Base-by-base conservation (phyloP, 2,888 invertebrate species). In the Chalcosyrphus nemorum region DNA sequence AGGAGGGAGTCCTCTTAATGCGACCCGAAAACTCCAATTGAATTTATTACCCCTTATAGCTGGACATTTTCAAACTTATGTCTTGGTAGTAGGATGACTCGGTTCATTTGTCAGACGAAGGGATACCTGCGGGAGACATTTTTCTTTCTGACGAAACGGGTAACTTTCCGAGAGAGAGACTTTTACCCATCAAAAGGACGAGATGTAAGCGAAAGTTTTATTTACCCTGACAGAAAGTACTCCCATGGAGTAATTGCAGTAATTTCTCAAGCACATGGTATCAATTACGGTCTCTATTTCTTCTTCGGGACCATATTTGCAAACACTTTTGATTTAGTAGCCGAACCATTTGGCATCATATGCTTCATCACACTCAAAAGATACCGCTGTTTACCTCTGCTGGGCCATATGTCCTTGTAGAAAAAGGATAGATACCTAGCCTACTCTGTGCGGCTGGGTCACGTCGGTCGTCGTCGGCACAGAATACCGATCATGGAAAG, bases 251-350 rank as follows among this genome's bases (percentile, higher is more conserved):
- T 75, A 70, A 76, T 81, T 65, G 71, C 70, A 38, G 50, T 70
- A 75, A 65, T 75, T 63, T 66, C 65, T 61, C 45, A 71, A 59
- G 59, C 59, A 76, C 59, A 71, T 71, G 81, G 57, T 38, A 76
- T 54, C 70, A 32, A 63, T 80, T 68, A 68, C 56, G 74, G 41
- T 35, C 38, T 21, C 47, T 65, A n/a, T n/a, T n/a, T n/a, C n/a
- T n/a, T n/a, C n/a, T 52, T 52, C 27, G 43, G 65, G 32, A 2
- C 43, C 50, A 54, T 81, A 76, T 76, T 76, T 81, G 65, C 70
- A 76, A 76, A 81, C 38, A 76, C 71, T 71, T 61, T 43, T 63
- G 52, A 24, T 50, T 41, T 57, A 71, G 56, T 59, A 35, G 17
- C 11, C 24, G 15, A 9, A 27, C 4, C 7, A 11, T 41, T 19